Conservation (phyloP, 2,888 invertebrate genomes). For the Plagiodera versicolora region DNA sequence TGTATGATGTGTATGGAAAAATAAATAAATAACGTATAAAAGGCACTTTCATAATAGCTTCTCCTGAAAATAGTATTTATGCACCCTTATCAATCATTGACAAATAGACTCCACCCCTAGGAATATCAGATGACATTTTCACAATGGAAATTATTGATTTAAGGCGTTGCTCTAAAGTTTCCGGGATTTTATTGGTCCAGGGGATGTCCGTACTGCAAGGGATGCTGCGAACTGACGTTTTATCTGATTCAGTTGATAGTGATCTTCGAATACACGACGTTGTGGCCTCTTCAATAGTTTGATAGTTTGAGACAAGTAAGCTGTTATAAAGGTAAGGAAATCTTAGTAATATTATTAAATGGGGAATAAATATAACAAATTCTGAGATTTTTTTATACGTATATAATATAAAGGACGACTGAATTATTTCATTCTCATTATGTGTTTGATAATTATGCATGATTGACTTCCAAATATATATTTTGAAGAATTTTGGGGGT, state of each 20-base stretch:
- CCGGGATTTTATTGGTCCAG: slow-evolving; percentile 38
- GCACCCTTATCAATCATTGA: neutral
- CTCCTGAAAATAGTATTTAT: neutral
- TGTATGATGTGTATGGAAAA: too few relatives aligned
- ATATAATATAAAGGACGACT: too few relatives aligned
- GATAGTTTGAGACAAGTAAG: slow-evolving; percentile 6
- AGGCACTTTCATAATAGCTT: neutral
- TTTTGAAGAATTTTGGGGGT: too few relatives aligned
- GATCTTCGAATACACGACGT: slow-evolving; percentile 17
- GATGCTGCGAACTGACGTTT: slow-evolving; percentile 35
- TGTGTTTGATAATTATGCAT: too few relatives aligned
- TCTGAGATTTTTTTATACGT: too few relatives aligned
- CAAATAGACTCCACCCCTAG: slow-evolving; percentile 32
- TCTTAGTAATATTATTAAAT: too few relatives aligned
- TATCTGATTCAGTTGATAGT: slow-evolving; percentile 27
- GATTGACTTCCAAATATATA: too few relatives aligned
- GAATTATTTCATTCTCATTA: too few relatives aligned
- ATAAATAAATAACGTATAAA: neutral
- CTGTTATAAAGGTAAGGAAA: slow-evolving; percentile 15
- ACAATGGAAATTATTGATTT: slow-evolving; percentile 44
- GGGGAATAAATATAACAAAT: too few relatives aligned
- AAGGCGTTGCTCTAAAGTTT: slow-evolving; percentile 33
- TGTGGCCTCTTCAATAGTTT: slow-evolving; percentile 1
- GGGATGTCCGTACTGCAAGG: slow-evolving; percentile 39
- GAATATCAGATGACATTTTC: slow-evolving; percentile 26